These are phyloP conservation scores for Bombus breviceps DNA, from an alignment of 1,140 invertebrate genomes.

Conservation along the genomic window DNA sequence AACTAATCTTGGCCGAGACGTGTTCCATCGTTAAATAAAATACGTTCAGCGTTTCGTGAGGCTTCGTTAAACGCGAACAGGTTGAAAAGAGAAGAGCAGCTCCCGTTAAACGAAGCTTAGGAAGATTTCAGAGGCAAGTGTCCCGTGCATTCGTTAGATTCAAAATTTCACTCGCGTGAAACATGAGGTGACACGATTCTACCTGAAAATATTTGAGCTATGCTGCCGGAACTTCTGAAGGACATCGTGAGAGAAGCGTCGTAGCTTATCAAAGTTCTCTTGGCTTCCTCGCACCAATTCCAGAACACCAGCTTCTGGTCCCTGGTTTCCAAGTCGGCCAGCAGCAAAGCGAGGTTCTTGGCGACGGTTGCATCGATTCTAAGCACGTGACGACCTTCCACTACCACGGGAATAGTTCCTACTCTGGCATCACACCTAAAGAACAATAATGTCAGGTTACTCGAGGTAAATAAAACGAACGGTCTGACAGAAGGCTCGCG, in stretches of 20 bases:
- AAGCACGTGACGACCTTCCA: constrained; percentile 85
- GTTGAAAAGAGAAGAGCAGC: background rate
- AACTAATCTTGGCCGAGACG: background rate
- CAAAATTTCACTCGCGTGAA: constrained; percentile 21
- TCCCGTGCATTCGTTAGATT: background rate
- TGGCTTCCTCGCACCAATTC: constrained; percentile 77
- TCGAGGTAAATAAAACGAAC: background rate
- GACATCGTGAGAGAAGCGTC: constrained; percentile 65
- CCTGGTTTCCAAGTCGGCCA: constrained; percentile 72
- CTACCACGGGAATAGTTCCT: constrained; percentile 81
- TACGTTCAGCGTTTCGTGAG: background rate
- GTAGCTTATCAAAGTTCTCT: constrained; percentile 71
- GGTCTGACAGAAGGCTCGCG: background rate
- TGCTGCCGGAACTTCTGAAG: constrained; percentile 67
- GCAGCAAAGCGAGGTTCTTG: constrained; percentile 80
- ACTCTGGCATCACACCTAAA: constrained; percentile 73
- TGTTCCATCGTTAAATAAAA: background rate
- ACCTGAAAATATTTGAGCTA: constrained; percentile 72
- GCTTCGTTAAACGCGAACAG: background rate
- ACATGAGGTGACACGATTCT: constrained; percentile 14
- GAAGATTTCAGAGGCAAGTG: constrained; percentile 1
- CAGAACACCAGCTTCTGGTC: constrained; percentile 78
- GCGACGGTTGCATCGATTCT: constrained; percentile 86
- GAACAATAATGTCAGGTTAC: constrained; percentile 21
- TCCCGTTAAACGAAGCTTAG: background rate